These are phyloP conservation scores for Pegoplata infirma DNA, from an alignment of 2,888 invertebrate genomes.

Conservation along the genomic window DNA sequence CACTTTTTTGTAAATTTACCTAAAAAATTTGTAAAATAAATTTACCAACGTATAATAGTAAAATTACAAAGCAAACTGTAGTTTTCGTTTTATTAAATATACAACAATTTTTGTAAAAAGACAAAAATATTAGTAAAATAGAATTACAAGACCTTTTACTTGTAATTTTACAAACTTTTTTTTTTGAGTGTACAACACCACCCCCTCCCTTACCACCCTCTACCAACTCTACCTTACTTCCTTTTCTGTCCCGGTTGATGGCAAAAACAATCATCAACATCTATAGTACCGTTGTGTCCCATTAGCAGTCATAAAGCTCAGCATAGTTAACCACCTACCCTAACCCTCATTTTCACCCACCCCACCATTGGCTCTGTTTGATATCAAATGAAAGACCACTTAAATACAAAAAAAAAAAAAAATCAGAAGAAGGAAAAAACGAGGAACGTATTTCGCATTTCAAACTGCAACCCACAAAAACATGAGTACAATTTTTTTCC, in stretches of 20 bases:
- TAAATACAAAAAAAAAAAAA: constrained; percentile 67
- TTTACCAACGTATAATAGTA: no score
- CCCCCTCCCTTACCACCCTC: no score
- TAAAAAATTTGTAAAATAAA: no score
- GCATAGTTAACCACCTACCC: constrained; percentile 17
- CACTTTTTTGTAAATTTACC: no score
- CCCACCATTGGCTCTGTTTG: constrained; percentile 12
- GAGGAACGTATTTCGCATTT: constrained; percentile 68
- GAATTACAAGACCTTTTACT: no score
- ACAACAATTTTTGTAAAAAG: no score
- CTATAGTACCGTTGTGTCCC: constrained; percentile 56
- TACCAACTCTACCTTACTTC: neutral
- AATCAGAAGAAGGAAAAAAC: constrained; percentile 32
- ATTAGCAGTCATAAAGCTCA: constrained; percentile 60
- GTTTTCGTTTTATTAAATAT: no score
- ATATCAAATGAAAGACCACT: constrained; percentile 70
- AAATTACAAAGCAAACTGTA: no score
- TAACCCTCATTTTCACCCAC: constrained; percentile 33
- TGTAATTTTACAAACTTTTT: no score
- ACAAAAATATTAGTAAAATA: no score
- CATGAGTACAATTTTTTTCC: constrained; percentile 51
- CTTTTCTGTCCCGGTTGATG: neutral
- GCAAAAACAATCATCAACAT: constrained; percentile 18
- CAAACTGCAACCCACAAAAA: constrained; percentile 65
- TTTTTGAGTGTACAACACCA: no score